Conservation (phyloP, 2,113 vertebrate genomes). For the Psettodes erumei region DNA sequence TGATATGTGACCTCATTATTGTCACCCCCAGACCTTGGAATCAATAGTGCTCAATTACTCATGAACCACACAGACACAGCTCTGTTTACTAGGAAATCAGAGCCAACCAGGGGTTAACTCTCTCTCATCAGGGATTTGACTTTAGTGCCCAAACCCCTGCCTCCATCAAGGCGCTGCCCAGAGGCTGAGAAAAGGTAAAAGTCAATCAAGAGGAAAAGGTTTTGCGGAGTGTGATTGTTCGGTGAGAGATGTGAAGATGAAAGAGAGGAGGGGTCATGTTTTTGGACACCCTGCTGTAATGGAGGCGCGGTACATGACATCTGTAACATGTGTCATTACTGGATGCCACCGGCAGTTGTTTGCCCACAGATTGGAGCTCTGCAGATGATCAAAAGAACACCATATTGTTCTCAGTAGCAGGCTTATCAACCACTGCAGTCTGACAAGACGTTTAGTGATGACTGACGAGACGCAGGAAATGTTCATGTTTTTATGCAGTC, state of each 20-base stretch:
- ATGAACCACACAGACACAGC: conserved; percentile 68
- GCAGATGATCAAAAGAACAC: conserved; percentile 68
- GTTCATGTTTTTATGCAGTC: conserved; percentile 39
- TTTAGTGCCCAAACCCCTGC: conserved; percentile 34
- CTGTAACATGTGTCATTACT: conserved; percentile 79
- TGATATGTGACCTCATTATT: conserved; percentile 79
- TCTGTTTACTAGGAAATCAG: conserved; percentile 58
- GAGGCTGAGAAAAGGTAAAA: conserved; percentile 41
- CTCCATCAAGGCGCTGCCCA: conserved; percentile 27
- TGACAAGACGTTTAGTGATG: conserved; percentile 41
- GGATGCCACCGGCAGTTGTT: conserved; percentile 69
- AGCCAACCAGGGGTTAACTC: conserved; percentile 63
- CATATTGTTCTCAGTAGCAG: conserved; percentile 34
- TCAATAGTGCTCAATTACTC: conserved; percentile 82
- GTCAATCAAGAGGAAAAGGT: conserved; percentile 58
- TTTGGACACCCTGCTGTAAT: conserved; percentile 68
- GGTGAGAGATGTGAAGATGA: conserved; percentile 76
- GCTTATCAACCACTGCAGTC: conserved; percentile 26
- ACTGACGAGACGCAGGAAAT: conserved; percentile 19
- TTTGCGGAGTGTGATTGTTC: conserved; percentile 53
- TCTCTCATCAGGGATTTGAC: conserved; percentile 59
- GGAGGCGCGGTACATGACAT: conserved; percentile 61
- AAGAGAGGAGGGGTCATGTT: conserved; percentile 65
- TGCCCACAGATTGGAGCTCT: conserved; percentile 66
- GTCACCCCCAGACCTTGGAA: conserved; percentile 73